Conservation (phyloP, 2,113 vertebrate genomes). For the Myotis yumanensis region DNA sequence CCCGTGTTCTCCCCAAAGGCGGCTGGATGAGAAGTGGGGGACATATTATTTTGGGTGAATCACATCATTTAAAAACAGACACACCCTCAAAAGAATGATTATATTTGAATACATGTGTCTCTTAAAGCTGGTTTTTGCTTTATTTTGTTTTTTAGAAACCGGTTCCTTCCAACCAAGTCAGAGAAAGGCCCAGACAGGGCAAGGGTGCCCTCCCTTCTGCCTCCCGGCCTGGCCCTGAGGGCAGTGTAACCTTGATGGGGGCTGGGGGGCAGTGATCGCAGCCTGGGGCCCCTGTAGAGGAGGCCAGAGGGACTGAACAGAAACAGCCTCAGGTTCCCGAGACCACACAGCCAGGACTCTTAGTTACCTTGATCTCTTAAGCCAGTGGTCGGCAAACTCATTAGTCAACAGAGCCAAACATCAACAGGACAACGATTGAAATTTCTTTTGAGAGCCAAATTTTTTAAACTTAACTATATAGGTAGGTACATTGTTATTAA, state of each 20-base stretch:
- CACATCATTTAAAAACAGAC: conserved; percentile 48
- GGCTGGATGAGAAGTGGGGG: conserved; percentile 28
- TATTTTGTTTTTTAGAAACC: background rate
- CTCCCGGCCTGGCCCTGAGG: background rate
- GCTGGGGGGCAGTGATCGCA: background rate
- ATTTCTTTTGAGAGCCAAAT: no score
- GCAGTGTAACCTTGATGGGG: background rate
- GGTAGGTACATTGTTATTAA: no score
- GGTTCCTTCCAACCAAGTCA: conserved; percentile 6
- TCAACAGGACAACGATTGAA: no score
- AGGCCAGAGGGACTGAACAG: background rate
- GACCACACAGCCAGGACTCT: background rate
- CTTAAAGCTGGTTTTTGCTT: background rate
- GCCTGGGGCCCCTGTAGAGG: background rate
- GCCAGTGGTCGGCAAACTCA: no score
- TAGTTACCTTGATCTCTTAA: background rate
- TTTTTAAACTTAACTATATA: no score
- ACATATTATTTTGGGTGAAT: conserved; percentile 54
- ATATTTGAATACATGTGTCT: background rate
- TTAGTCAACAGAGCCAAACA: no score
- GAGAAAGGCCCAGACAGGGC: background rate
- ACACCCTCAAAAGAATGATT: conserved; percentile 29
- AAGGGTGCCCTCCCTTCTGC: background rate
- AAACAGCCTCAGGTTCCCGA: background rate
- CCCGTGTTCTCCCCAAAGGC: background rate